Evolutionary conservation across 2,888 invertebrate species (phyloP), one percentile per base, ranked within the genome.

Genomic region (Drosophila parthenogenetica): DNA sequence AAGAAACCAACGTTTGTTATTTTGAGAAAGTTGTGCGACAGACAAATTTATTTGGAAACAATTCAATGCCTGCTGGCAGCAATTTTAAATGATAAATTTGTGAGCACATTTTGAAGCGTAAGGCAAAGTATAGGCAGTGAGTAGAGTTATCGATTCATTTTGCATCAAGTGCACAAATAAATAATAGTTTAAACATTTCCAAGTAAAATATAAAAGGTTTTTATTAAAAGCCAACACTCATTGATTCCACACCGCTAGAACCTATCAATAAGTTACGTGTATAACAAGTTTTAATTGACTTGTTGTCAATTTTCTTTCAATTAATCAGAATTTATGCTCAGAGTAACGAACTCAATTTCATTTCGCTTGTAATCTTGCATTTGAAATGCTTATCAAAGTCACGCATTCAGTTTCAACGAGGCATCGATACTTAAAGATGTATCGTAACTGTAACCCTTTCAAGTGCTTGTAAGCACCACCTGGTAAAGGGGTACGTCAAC

Each of bases 21-120:
- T 14, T 19, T 13, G 8, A 37, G 17, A 7, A 35, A 32, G 13
- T 17, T 32, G 22, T 14, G 49, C 17, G 29, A 43, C 32, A 40
- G 25, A 1, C 14, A 7, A 59, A 59, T 59, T 73, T 67, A 8
- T 29, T 29, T 29, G 1, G 8, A 29, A 29, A 29, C 29, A 35
- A 39, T 11, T 5, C 49, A 29, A 16, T 48, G 48, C 48, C 48
- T 48, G 32, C 48, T 48, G 10, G 16, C 13, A 46, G 16, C 29
- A 29, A 29, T 7, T 29, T 29, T 8, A 8, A 29, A 8, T 29
- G 29, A 29, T 2, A 8, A 29, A 29, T 29, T 29, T 8, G 29
- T 29, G 29, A 7, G 7, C 25, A 25, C 25, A 25, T 25, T 25
- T 25, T 7, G 25, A 25, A 7, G 7, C 7, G 7, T 25, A 2